Evolutionary conservation across 2,797 vertebrate genomes (phyloP), one percentile per base, ranked within the genome.

Genomic region (Typhlichthys subterraneus): DNA sequence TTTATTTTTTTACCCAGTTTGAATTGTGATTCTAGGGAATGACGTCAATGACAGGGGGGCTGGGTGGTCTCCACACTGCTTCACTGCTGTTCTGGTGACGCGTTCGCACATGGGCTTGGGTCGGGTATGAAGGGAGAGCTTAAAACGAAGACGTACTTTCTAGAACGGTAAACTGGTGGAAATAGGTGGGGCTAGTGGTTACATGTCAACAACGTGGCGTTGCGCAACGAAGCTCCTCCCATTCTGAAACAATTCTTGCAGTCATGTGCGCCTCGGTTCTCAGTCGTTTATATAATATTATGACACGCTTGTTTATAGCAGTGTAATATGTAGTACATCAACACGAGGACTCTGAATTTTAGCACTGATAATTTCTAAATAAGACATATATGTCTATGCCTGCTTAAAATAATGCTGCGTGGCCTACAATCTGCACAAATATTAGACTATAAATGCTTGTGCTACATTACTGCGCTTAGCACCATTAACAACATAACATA

Each of bases 191-290:
- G 91, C 88, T 84, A 81, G 2, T 62, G 81, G 59, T 70, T 70
- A 69, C 88, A 84, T 86, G 91, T 91, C 90, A 93, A 94, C 91
- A 94, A 90, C 80, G 59, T 63, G 54, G 58, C 38, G 85, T 92
- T 91, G 89, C 89, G 89, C 88, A 93, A 88, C 53, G 19, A 58
- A 15, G 61, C 68, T 46, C 45, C 57, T 13, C 61, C 53, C 7
- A 51, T 14, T 10, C 55, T 3, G n/a, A 49, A 60, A 63, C 67
- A 67, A 42, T 38, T 5, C 46, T 15, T 49, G 29, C 45, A 13
- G 57, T 19, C 42, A 73, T 12, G 33, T 38, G 33, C 33, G 9
- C 33, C 33, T 38, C 33, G 23, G 23, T 29, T 29, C 23, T 1
- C 33, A 9, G 33, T 38, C 33, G 33, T 38, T 38, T 38, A 38